Percentiles rank a stretch among this genome's conserved stretches.
These are phyloP conservation scores for Etheostoma perlongum DNA, from an alignment of 2,797 vertebrate genomes.

Conservation along the genomic window DNA sequence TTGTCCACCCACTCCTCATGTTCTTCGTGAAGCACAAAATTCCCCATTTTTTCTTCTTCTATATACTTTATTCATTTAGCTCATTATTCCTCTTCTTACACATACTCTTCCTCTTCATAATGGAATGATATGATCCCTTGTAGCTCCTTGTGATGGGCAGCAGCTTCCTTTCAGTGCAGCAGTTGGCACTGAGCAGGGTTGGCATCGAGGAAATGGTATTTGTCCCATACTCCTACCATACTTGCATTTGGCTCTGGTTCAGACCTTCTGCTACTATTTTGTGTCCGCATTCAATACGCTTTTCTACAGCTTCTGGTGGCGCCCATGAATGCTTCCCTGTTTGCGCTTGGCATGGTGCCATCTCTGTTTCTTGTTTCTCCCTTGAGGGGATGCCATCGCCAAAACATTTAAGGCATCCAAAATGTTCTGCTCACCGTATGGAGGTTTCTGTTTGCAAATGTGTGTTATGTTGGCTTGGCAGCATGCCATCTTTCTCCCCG, in stretches of 20 bases:
- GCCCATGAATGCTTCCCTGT: constrained; percentile 44
- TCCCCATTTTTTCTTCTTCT: constrained; percentile 48
- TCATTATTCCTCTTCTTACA: constrained; percentile 60
- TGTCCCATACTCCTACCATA: constrained; percentile 24
- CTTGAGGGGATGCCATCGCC: constrained; percentile 71
- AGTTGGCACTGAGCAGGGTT: constrained; percentile 66
- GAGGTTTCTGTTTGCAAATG: constrained; percentile 69
- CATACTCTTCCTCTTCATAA: constrained; percentile 41
- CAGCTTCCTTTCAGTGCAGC: constrained; percentile 44
- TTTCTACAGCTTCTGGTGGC: constrained; percentile 48
- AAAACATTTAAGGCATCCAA: constrained; percentile 67
- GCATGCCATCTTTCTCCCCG: constrained; percentile 70
- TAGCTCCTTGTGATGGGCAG: constrained; percentile 44
- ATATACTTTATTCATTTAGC: constrained; percentile 61
- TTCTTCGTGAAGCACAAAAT: constrained; percentile 75
- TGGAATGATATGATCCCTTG: constrained; percentile 52
- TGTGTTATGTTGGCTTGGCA: constrained; percentile 72
- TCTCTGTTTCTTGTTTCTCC: constrained; percentile 67
- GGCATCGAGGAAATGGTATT: constrained; percentile 55
- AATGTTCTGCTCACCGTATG: constrained; percentile 69
- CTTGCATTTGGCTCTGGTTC: constrained; percentile 41
- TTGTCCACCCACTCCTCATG: constrained; percentile 72
- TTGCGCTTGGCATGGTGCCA: constrained; percentile 79
- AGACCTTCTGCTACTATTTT: constrained; percentile 52
- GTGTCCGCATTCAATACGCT: constrained; percentile 30